Conservation (phyloP, 2,113 vertebrate species). For the Petrocephalus zakoni region DNA sequence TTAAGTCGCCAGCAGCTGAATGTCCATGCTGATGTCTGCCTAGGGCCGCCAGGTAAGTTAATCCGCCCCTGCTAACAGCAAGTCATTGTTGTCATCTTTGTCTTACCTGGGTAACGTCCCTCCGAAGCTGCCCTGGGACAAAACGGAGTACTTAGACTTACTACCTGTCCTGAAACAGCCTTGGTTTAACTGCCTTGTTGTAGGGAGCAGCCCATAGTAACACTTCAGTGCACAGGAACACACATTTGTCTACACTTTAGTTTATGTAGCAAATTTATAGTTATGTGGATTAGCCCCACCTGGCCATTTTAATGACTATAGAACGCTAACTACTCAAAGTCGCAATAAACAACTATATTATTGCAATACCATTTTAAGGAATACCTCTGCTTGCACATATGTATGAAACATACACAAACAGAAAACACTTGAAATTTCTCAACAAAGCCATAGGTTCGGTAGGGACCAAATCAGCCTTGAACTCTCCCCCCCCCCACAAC, state of each 20-base stretch:
- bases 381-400: background rate
- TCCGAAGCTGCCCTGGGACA: background rate
- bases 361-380: background rate
- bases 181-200: background rate
- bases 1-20: background rate
- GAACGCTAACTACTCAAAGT: background rate
- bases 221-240: background rate
- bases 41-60: background rate
- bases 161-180: background rate
- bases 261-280: background rate
- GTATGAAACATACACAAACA: background rate
- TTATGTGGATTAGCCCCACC: background rate
- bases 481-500: background rate
- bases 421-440: background rate
- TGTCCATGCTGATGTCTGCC: background rate
- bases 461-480: background rate
- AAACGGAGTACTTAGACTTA: background rate
- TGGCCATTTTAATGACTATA: background rate
- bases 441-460: background rate
- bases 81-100: background rate
- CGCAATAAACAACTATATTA: background rate
- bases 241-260: background rate
- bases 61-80: background rate
- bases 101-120: background rate
- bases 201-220: background rate